phyloP scores from a whole-genome alignment of 2,797 vertebrate species.

The Aulostomus chinensis region DNA sequence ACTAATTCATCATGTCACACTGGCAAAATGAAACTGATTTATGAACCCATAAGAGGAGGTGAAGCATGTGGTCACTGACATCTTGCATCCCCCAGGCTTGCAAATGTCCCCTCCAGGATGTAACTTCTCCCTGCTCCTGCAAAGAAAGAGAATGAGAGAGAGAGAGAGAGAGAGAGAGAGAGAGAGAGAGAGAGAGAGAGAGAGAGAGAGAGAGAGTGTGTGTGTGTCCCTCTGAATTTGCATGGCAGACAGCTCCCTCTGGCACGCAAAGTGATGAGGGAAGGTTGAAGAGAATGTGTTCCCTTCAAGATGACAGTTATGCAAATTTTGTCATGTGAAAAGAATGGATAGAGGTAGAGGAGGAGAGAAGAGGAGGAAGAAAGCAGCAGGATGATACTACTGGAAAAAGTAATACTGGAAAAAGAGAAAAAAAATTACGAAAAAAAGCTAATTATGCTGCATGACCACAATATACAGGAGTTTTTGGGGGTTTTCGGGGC shows the following conservation, averaged over 20 bases:
- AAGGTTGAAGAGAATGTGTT: conserved; percentile 20
- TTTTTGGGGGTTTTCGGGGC: too few relatives aligned
- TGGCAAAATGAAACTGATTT: too few relatives aligned
- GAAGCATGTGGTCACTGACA: conserved; percentile 40
- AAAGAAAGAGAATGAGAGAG: background rate
- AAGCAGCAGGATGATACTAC: background rate
- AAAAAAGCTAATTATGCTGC: too few relatives aligned
- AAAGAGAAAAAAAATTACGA: too few relatives aligned
- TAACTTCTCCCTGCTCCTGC: conserved; percentile 1
- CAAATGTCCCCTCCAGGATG: conserved; percentile 58
- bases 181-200: too few relatives aligned
- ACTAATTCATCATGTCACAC: too few relatives aligned
- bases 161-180: background rate
- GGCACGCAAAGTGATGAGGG: conserved; percentile 36
- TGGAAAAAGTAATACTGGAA: too few relatives aligned
- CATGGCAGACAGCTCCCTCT: conserved; percentile 48
- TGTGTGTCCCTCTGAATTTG: conserved; percentile 52
- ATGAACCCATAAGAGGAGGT: conserved; percentile 1
- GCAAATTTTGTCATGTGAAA: conserved; percentile 65
- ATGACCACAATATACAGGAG: too few relatives aligned
- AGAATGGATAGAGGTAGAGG: conserved; percentile 1
- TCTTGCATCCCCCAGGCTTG: too few relatives aligned
- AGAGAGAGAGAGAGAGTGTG: too few relatives aligned
- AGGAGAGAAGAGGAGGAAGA: background rate
- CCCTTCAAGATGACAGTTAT: conserved; percentile 70